These are phyloP conservation scores for Herpailurus yagouaroundi DNA, from an alignment of 2,113 vertebrate genomes.

Conservation along the genomic window DNA sequence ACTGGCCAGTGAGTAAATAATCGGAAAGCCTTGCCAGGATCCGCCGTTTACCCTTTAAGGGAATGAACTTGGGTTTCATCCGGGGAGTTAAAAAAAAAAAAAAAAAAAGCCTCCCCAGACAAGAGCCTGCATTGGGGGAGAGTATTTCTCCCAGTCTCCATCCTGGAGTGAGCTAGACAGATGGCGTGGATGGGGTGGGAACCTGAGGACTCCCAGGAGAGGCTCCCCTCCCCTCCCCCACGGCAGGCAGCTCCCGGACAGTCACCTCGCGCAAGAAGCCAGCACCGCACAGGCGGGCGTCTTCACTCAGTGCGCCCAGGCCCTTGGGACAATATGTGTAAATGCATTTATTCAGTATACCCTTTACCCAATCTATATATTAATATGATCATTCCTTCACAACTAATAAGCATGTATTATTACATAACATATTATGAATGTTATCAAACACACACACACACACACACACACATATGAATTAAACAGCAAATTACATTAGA, in stretches of 20 bases:
- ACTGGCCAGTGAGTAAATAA: conserved; percentile 66
- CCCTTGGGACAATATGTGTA: background rate
- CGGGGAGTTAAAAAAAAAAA: background rate
- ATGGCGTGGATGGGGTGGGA: background rate
- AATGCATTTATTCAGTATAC: background rate
- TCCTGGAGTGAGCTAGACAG: background rate
- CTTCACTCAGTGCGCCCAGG: background rate
- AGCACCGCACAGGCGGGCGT: rapidly evolving
- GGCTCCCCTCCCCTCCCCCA: background rate
- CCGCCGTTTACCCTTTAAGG: conserved; percentile 73
- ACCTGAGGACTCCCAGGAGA: background rate
- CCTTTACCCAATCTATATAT: background rate
- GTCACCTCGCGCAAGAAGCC: background rate
- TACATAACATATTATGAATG: background rate
- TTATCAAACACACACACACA: background rate
- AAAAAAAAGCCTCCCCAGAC: background rate
- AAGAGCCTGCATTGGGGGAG: background rate
- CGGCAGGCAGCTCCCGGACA: background rate
- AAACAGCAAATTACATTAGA: background rate
- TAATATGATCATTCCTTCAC: background rate
- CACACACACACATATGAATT: background rate
- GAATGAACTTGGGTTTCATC: conserved; percentile 62
- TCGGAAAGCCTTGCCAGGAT: background rate
- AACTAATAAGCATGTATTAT: background rate
- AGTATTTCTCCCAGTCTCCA: background rate